Conservation (phyloP, 2,888 invertebrate species). For the Cordilura impudica region DNA sequence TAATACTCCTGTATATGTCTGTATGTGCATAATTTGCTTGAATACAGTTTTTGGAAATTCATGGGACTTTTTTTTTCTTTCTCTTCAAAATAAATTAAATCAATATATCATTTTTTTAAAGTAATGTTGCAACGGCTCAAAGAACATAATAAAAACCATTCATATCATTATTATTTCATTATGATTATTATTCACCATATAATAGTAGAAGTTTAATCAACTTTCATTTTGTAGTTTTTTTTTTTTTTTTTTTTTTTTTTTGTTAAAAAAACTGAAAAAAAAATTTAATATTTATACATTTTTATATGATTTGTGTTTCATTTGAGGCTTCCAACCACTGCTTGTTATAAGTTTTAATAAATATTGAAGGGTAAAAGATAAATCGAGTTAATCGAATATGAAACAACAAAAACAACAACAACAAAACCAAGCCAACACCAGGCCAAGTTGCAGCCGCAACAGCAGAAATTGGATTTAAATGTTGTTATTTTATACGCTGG, state of each 20-base stretch:
- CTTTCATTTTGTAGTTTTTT: constrained; percentile 28
- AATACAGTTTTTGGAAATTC: constrained; percentile 21
- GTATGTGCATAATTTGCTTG: constrained; percentile 4
- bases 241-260: neutral
- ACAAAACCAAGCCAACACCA: constrained; percentile 12
- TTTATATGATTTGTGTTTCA: constrained; percentile 41
- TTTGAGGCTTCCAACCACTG: constrained; percentile 20
- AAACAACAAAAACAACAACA: constrained; percentile 11
- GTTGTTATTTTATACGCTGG: constrained; percentile 67
- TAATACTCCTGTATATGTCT: neutral
- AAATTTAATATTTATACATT: constrained; percentile 47
- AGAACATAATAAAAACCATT: neutral
- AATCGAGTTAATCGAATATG: constrained; percentile 57
- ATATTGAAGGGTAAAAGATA: constrained; percentile 57
- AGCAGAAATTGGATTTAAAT: constrained; percentile 49
- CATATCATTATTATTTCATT: constrained; percentile 8
- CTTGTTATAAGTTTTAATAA: constrained; percentile 22
- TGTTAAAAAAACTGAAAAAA: neutral
- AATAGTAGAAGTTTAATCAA: constrained; percentile 53
- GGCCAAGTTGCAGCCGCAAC: constrained; percentile 22
- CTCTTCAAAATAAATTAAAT: constrained; percentile 20
- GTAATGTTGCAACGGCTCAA: constrained; percentile 44
- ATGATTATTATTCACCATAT: constrained; percentile 26
- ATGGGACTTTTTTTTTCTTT: constrained; percentile 2
- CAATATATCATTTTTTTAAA: constrained; percentile 54